phyloP scores from a whole-genome alignment of 2,888 invertebrate genomes.

The Plagodis dolabraria region DNA sequence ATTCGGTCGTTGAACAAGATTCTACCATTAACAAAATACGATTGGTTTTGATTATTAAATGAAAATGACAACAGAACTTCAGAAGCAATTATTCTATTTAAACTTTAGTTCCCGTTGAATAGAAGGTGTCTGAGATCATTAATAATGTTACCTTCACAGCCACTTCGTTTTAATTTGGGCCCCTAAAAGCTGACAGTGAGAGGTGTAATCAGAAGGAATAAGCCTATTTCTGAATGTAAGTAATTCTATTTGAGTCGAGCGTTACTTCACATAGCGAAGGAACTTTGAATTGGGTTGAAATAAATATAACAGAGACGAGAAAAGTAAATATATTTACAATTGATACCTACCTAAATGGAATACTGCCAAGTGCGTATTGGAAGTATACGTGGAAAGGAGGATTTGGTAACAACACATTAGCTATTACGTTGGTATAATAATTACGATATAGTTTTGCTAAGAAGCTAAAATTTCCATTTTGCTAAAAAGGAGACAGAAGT shows the following conservation, averaged over 20 bases:
- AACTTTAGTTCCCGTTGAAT: constrained; percentile 15
- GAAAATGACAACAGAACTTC: constrained; percentile 12
- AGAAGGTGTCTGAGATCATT: constrained; percentile 43
- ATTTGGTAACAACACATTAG: no score
- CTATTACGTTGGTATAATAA: no score
- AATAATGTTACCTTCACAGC: constrained; percentile 50
- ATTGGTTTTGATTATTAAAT: constrained; percentile 5
- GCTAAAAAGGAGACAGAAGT: no score
- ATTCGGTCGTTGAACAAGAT: no score
- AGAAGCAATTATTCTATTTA: constrained; percentile 21
- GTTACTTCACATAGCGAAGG: constrained; percentile 39
- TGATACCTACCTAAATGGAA: no score
- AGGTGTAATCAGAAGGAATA: constrained; percentile 53
- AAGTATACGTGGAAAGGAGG: no score
- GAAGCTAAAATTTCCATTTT: no score
- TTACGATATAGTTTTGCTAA: no score
- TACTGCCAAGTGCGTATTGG: no score
- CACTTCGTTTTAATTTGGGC: constrained; percentile 52
- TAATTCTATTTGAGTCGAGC: constrained; percentile 53
- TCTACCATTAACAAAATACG: no score
- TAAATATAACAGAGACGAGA: constrained; percentile 10
- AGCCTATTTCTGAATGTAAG: constrained; percentile 56
- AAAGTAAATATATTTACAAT: no score
- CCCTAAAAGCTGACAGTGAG: constrained; percentile 46
- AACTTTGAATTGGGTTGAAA: constrained; percentile 26